Base-by-base conservation (phyloP, 2,113 vertebrate species). In the Pygoscelis adeliae region DNA sequence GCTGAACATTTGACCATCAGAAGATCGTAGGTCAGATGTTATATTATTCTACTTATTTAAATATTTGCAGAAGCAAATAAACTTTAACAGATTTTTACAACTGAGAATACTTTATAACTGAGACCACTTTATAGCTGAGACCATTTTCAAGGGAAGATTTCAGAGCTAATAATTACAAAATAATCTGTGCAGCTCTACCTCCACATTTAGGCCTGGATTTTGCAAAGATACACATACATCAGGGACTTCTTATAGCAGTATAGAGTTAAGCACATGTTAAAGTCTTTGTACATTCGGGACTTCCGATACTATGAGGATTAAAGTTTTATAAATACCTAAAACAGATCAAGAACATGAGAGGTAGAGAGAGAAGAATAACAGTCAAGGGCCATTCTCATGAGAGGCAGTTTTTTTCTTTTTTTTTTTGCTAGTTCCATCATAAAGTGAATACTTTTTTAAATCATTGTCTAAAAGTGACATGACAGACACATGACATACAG, bases 251-350 rank as follows among this genome's bases (percentile, higher is more conserved):
- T 72, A 46, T 2, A 69, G 63, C 70, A 89, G 16, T 34, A 25
- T 29, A 49, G 58, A 92, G 72, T 92, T 95, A 96, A 96, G 70
- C 15, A 84, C 38, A 74, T 90, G 82, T 70, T 83, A 55, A 93
- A 93, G 38, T 89, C 83, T 93, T 94, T 77, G 53, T 87, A 53
- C 29, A 30, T 93, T 93, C 0, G 0, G 32, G 58, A 72, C 84
- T 91, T 87, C 38, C 82, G 65, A 91, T 91, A 76, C 32, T 62
- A 44, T 9, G 25, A 91, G 81, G 76, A 93, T 92, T 95, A 87
- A 91, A 82, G 66, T 82, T 93, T 95, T 93, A 80, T 89, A 93
- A 97, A 96, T 85, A 95, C 53, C 81, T 89, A 87, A 95, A 92
- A 56, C 78, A 80, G 90, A 92, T 93, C 88, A 95, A 92, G 81